Evolutionary conservation across 2,888 invertebrate genomes (phyloP).

Genomic region (Thymelicus acteon): DNA sequence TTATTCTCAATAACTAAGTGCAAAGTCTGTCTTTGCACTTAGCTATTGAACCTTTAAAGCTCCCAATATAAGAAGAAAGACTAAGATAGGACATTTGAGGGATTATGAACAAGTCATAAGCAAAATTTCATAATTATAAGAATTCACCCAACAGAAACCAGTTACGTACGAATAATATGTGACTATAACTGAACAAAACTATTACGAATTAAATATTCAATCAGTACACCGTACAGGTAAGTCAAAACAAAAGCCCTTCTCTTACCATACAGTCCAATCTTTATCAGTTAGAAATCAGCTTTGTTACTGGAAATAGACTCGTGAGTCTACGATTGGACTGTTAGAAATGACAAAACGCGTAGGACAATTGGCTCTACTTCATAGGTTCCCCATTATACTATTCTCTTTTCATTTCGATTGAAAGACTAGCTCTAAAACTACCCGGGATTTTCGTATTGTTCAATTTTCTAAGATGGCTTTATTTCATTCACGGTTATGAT

Average conservation of each 20-base stretch:
- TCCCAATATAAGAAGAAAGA: too few species aligned
- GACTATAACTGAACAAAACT: not conserved
- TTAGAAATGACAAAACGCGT: conserved; percentile 31
- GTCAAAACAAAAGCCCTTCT: not conserved
- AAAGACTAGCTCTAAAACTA: conserved; percentile 32
- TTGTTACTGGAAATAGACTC: conserved; percentile 13
- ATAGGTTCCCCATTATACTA: conserved; percentile 14
- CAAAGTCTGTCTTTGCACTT: too few species aligned
- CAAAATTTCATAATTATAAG: too few species aligned
- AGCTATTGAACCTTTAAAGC: too few species aligned
- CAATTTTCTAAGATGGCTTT: conserved; percentile 8
- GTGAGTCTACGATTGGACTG: conserved; percentile 9
- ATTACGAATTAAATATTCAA: not conserved
- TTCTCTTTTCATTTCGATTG: conserved; percentile 20
- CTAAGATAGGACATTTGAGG: too few species aligned
- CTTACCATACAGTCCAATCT: not conserved
- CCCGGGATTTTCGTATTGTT: conserved; percentile 9
- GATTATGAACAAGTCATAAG: too few species aligned
- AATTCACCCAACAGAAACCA: too few species aligned
- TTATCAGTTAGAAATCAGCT: not conserved
- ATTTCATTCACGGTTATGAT: not conserved
- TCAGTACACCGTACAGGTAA: not conserved
- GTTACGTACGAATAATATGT: not conserved
- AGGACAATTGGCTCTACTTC: conserved; percentile 11
- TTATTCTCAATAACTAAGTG: too few species aligned